phyloP scores from a whole-genome alignment of 2,113 vertebrate genomes.

The Hippocampus abdominalis region DNA sequence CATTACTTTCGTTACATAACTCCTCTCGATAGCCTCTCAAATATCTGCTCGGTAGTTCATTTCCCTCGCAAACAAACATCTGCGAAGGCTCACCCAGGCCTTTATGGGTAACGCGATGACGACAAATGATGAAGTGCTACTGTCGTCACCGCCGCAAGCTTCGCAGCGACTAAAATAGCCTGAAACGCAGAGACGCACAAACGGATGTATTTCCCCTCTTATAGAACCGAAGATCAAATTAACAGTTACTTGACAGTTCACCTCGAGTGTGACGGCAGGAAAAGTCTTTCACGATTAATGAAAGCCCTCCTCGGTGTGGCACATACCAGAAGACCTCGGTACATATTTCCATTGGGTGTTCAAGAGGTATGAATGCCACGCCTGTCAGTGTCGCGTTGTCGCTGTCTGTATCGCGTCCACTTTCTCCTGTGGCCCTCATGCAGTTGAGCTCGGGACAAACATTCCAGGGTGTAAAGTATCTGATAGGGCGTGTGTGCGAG shows the following conservation, averaged over 20 bases:
- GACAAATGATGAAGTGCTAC: neutral
- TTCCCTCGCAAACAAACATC: neutral
- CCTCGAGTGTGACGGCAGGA: neutral
- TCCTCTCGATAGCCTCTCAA: neutral
- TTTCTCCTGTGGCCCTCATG: conserved; percentile 35
- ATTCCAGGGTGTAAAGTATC: conserved; percentile 22
- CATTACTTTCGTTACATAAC: neutral
- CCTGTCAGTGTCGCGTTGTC: conserved; percentile 28
- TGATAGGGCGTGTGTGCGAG: neutral
- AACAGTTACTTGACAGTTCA: conserved; percentile 22
- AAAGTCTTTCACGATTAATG: conserved; percentile 3
- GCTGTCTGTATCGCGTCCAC: conserved; percentile 21
- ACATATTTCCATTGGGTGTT: conserved; percentile 21
- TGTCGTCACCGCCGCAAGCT: conserved; percentile 4
- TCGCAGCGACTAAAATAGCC: conserved; percentile 23
- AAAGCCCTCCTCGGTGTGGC: neutral
- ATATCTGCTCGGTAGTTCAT: neutral
- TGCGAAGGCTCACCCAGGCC: neutral
- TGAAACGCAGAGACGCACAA: neutral
- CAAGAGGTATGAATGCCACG: conserved; percentile 8
- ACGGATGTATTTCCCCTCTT: neutral
- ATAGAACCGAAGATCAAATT: conserved; percentile 9
- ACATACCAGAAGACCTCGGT: neutral
- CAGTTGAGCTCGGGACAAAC: conserved; percentile 35
- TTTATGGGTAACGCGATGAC: conserved; percentile 4